Base-by-base conservation (phyloP, 2,888 invertebrate genomes). In the Sphaerophoria taeniata region DNA sequence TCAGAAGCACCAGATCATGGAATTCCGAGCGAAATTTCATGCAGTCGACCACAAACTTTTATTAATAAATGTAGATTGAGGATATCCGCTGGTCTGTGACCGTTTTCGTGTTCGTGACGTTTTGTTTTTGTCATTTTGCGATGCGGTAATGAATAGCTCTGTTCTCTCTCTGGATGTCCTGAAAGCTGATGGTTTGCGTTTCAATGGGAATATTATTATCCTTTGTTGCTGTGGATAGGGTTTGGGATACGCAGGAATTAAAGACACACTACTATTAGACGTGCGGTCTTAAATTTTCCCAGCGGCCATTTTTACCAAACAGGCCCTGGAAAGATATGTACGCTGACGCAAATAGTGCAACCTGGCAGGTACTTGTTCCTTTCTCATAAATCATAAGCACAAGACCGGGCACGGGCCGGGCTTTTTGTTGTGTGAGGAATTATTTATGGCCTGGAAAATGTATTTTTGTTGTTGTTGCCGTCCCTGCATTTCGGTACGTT, bases 11-110 rank as follows among this genome's bases (percentile, higher is more conserved):
- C 39, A 9, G 31, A 78, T 14, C 56, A 78, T 73, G 45, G 39
- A 72, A 72, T 77, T 75, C 67, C 58, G 31, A 45, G 34, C n/a
- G 31, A 75, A 73, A 77, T 83, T 79, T 79, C 24, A 24, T 24
- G 70, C 83, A 75, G 79, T 84, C 71, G 74, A 71, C 74, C 83
- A 55, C 65, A 79, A 65, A 79, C 74, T 60, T 60, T 51, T n/a
- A n/a, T n/a, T 49, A 84, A 75, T 79, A 71, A 74, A 84, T 72
- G 71, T 24, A 24, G 58, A 55, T 53, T 63, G 70, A 39, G 70
- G 55, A 45, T 60, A 67, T 67, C 67, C 39, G 65, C n/a, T 6
- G 39, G 24, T 24, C 24, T 24, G 24, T 24, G 24, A 24, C 24
- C 24, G 2, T 24, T 24, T 39, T 11, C 39, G 39, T 39, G 16